Base-by-base conservation (phyloP, 1,140 invertebrate species). In the Araneus ventricosus region DNA sequence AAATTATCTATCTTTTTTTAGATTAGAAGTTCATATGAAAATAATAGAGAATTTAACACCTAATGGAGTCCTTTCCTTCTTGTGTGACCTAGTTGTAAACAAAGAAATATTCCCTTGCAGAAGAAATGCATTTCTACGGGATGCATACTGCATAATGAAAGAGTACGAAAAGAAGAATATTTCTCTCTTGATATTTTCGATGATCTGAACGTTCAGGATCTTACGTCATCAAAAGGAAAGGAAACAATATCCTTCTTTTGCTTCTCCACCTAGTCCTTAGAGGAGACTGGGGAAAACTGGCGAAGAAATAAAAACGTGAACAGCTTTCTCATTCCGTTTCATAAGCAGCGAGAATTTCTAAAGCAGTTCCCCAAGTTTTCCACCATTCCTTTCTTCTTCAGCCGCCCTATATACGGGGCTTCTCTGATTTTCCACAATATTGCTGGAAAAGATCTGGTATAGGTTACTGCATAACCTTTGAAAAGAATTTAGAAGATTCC, bases 321-420 rank as follows among this genome's bases (percentile, higher is more conserved):
- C 37, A 17, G 61, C 27, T 79, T 30, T 39, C n/a, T 75, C 67
- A 75, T 89, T 89, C 75, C 45, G 61, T 88, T 79, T 89, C 63
- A 89, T 89, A 89, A 89, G 88, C 88, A 89, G 67, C 30, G 37
- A 75, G 67, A 89, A 89, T 89, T 89, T 89, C 63, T 89, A 75
- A 89, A 89, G 88, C 63, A 89, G 63, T 70, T 24, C 37, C 45
- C 8, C 22, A 20, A n/a, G 37, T 4, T 57, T 59, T 86, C 27
- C 14, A 24, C 24, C 30, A 10, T 86, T 20, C 17, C 17, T 86
- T 86, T 52, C 59, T 86, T 52, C 10, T 86, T 86, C 20, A 6
- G 20, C 7, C 22, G 2, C 14, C 34, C 4, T 10, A n/a, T 4
- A n/a, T 61, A n/a, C 24, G 27, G 24, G 27, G 24, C 20, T n/a